These are phyloP conservation scores for Hyposoter didymator DNA, from an alignment of 2,888 invertebrate genomes.

Conservation along the genomic window DNA sequence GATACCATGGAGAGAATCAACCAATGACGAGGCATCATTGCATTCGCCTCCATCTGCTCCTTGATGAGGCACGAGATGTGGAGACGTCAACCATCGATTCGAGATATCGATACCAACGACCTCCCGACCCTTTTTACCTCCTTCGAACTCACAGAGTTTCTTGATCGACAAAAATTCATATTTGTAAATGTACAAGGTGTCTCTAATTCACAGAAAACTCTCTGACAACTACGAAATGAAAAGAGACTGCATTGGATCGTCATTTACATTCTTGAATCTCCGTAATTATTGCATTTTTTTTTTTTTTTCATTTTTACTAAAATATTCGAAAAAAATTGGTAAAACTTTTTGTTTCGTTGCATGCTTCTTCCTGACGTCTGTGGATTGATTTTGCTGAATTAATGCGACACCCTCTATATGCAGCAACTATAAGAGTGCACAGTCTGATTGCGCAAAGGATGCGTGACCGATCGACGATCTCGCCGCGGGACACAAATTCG, in stretches of 20 bases:
- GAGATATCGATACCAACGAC: slow-evolving; percentile 82
- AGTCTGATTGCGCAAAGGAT: slow-evolving; percentile 77
- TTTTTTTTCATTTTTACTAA: background rate
- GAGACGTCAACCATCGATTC: slow-evolving; percentile 81
- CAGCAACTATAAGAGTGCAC: slow-evolving; percentile 71
- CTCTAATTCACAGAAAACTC: background rate
- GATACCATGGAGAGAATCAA: slow-evolving; percentile 40
- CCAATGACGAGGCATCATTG: slow-evolving; percentile 79
- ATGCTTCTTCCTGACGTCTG: background rate
- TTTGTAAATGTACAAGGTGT: slow-evolving; percentile 9
- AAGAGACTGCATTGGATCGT: background rate
- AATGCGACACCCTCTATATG: background rate
- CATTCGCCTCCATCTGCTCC: slow-evolving; percentile 75
- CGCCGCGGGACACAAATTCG: slow-evolving; percentile 77
- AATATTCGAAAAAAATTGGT: background rate
- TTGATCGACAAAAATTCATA: slow-evolving; percentile 31
- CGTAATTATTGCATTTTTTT: background rate
- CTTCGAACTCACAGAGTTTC: slow-evolving; percentile 57
- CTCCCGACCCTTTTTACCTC: slow-evolving; percentile 74
- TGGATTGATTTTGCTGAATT: too few relatives aligned
- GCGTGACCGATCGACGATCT: slow-evolving; percentile 76
- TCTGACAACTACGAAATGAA: background rate
- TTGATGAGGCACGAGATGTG: slow-evolving; percentile 80
- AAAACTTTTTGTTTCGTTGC: background rate
- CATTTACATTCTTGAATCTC: too few relatives aligned